phyloP scores from a whole-genome alignment of 1,140 invertebrate genomes.

The Saccostrea glomerata region DNA sequence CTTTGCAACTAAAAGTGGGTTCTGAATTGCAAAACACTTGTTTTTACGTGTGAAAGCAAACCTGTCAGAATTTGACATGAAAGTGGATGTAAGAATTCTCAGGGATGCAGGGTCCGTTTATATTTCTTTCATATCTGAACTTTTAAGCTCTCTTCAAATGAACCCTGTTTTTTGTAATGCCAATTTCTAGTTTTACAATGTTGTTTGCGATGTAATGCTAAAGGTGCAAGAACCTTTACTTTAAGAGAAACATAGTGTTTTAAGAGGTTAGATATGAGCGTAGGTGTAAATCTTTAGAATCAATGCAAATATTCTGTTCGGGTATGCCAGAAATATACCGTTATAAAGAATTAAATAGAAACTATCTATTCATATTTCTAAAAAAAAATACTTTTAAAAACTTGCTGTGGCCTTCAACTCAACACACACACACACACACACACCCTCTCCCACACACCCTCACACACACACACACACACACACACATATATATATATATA shows the following conservation, averaged over 20 bases:
- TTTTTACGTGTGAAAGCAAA: not conserved
- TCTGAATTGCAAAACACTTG: not conserved
- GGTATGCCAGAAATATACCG: too few species aligned
- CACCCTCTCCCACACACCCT: too few species aligned
- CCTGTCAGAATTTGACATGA: not conserved
- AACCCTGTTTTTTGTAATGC: not conserved
- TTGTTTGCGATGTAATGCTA: not conserved
- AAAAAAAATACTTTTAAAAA: too few species aligned
- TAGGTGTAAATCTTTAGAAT: conserved; percentile 10
- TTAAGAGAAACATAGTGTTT: not conserved
- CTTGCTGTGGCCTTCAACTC: too few species aligned
- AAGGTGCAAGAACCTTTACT: not conserved
- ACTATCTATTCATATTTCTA: too few species aligned
- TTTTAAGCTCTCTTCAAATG: conserved; percentile 1
- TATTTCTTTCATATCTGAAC: not conserved
- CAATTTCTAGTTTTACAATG: not conserved
- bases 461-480: too few species aligned
- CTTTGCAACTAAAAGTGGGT: too few species aligned
- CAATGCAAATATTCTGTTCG: not conserved
- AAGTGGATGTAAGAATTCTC: not conserved
- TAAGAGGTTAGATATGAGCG: not conserved
- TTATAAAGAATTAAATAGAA: too few species aligned
- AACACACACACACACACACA: too few species aligned
- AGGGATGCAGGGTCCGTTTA: not conserved
- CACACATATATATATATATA: too few species aligned